Evolutionary conservation across 2,797 vertebrate species (phyloP).

Genomic region (Phaenicophaeus curvirostris): DNA sequence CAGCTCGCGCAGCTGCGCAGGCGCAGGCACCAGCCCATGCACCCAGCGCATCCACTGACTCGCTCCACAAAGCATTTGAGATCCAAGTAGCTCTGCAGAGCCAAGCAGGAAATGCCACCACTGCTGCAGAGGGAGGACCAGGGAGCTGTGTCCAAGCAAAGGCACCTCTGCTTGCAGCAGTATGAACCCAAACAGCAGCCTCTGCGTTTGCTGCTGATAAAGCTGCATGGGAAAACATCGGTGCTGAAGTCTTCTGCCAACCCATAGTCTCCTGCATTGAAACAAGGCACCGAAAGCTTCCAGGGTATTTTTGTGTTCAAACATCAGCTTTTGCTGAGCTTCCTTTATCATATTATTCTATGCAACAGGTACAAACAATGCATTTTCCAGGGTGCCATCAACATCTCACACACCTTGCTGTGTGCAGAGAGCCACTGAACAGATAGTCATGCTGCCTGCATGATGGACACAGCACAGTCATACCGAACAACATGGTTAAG

Average conservation of each 20-base stretch:
- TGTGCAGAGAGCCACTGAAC: neutral
- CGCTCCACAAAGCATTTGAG: neutral
- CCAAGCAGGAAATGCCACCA: neutral
- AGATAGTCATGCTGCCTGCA: neutral
- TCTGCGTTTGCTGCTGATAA: neutral
- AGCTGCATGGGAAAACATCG: neutral
- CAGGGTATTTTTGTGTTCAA: neutral
- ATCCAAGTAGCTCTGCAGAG: neutral
- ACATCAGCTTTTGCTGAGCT: neutral
- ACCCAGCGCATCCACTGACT: neutral
- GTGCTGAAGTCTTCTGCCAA: neutral
- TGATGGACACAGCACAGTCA: rapidly evolving
- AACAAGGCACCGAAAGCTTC: neutral
- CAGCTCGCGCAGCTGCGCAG: neutral
- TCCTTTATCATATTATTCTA: neutral
- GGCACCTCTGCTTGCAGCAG: neutral
- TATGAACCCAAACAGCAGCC: rapidly evolving
- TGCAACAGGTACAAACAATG: neutral
- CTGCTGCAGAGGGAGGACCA: neutral
- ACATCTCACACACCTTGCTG: rapidly evolving
- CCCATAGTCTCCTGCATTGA: neutral
- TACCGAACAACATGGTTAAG: rapidly evolving
- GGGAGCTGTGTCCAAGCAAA: neutral
- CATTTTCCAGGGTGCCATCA: neutral
- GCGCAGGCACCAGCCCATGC: rapidly evolving